phyloP scores from a whole-genome alignment of 2,797 vertebrate genomes.

The Ciconia nigra region DNA sequence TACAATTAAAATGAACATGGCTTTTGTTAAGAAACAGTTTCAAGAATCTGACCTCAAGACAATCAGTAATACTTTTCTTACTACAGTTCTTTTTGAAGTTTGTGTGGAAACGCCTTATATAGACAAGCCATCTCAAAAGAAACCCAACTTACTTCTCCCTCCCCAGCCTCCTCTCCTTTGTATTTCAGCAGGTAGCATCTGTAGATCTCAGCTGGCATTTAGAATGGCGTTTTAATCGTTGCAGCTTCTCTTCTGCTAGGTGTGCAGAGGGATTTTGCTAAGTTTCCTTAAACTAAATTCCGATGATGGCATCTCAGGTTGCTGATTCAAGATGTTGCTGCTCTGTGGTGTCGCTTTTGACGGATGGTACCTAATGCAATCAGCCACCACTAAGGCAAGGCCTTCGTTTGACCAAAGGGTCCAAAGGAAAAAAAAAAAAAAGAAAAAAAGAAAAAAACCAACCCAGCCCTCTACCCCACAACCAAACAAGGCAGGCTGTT shows the following conservation, averaged over 20 bases:
- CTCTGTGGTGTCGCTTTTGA: conserved; percentile 84
- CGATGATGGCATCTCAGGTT: conserved; percentile 76
- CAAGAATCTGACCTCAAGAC: background rate
- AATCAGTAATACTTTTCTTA: background rate
- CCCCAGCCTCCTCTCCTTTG: background rate
- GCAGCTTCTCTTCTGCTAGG: conserved; percentile 58
- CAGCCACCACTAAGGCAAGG: conserved; percentile 70
- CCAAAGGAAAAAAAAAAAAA: background rate
- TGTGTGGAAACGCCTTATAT: background rate
- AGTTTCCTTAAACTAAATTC: conserved; percentile 80
- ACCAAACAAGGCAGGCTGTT: conserved; percentile 37
- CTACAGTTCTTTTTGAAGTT: background rate
- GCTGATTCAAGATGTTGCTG: conserved; percentile 80
- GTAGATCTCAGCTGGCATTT: conserved; percentile 48
- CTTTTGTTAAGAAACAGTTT: conserved; percentile 11
- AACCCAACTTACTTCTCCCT: background rate
- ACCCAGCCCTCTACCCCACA: background rate
- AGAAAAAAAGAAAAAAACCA: background rate
- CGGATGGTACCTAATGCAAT: conserved; percentile 86
- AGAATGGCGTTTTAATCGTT: conserved; percentile 71
- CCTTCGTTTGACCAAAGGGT: conserved; percentile 51
- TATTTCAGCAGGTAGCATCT: conserved; percentile 34
- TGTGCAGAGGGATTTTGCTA: conserved; percentile 70
- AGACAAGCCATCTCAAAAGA: background rate
- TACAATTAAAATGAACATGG: background rate